phyloP scores from a whole-genome alignment of 2,797 vertebrate genomes.

The Chelmon rostratus region DNA sequence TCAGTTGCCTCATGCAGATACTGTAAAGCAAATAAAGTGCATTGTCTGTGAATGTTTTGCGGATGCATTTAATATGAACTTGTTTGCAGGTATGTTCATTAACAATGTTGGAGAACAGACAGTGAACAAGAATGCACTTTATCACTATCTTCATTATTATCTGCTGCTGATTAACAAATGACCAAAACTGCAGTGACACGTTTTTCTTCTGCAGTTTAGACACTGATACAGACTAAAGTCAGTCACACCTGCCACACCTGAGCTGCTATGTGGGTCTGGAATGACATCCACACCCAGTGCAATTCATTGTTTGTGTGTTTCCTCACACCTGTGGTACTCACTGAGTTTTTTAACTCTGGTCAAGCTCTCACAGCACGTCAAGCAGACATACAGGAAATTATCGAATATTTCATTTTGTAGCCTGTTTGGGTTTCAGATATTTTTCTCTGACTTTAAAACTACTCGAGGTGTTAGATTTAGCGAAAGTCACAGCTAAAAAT shows the following conservation, averaged over 20 bases:
- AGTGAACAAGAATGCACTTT: neutral
- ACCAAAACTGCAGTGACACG: neutral
- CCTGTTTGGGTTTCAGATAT: neutral
- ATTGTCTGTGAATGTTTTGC: neutral
- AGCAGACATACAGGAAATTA: too few relatives aligned
- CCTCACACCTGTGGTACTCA: neutral
- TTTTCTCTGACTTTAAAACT: neutral
- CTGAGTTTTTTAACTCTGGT: neutral
- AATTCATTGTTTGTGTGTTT: neutral
- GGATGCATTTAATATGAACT: neutral
- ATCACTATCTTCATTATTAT: neutral
- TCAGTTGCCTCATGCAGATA: neutral
- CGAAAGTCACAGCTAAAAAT: conserved; percentile 6
- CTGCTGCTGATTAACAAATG: neutral
- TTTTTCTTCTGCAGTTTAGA: neutral
- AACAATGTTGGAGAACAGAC: neutral
- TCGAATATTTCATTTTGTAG: neutral
- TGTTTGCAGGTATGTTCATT: neutral
- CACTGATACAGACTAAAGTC: neutral
- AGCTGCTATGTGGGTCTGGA: neutral
- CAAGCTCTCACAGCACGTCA: too few relatives aligned
- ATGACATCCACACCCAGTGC: conserved; percentile 27
- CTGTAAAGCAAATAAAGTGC: neutral
- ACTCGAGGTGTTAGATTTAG: neutral
- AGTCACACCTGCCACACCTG: conserved; percentile 13